These are phyloP conservation scores for Trogon melanurus DNA, from an alignment of 2,113 vertebrate genomes.

Conservation along the genomic window DNA sequence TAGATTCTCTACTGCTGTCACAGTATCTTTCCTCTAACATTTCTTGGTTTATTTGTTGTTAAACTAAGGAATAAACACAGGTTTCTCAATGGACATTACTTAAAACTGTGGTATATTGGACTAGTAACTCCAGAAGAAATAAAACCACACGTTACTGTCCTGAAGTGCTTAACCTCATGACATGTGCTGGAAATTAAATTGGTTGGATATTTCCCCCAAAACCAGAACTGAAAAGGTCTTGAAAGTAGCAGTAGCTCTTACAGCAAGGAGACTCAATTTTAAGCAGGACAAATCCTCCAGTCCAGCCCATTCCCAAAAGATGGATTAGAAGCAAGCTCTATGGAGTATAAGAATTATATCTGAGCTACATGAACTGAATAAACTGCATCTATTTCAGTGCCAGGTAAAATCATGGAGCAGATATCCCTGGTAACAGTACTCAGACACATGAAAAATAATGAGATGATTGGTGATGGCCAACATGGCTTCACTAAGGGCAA, in stretches of 20 bases:
- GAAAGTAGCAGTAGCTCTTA: not conserved
- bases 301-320: not conserved
- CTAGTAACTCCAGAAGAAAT: not conserved
- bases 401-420: no score
- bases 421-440: no score
- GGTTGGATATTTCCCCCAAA: not conserved
- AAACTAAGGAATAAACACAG: not conserved
- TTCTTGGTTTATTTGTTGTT: not conserved
- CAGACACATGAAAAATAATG: no score
- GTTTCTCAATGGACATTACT: not conserved
- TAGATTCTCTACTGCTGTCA: not conserved
- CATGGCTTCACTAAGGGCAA: no score
- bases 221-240: not conserved
- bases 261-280: not conserved
- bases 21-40: not conserved
- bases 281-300: not conserved
- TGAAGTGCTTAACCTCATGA: not conserved
- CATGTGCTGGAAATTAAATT: conserved; percentile 1
- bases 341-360: not conserved
- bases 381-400: not conserved
- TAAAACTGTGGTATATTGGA: not conserved
- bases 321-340: not conserved
- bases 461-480: no score
- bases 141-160: not conserved
- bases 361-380: not conserved